A percentile compares a stretch with the other conserved stretches of the same genome.
Evolutionary conservation across 2,888 invertebrate genomes (phyloP).

Genomic region (Salticus scenicus): DNA sequence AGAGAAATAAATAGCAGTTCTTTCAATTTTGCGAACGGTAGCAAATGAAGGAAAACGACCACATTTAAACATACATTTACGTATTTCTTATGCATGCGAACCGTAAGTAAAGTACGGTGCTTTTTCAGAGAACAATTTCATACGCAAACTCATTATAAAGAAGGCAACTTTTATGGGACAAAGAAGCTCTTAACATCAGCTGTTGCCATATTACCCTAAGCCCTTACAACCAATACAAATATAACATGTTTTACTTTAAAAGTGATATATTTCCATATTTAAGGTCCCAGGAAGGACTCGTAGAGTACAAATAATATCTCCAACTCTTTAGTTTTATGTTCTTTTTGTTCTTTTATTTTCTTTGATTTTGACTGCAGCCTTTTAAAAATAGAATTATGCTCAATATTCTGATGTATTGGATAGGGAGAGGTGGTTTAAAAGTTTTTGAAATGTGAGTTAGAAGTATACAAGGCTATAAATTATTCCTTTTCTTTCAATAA

Average conservation of each 20-base stretch:
- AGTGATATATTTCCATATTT: conserved; percentile 59
- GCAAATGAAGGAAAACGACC: not conserved
- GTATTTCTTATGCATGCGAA: conserved; percentile 8
- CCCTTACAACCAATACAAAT: conserved; percentile 10
- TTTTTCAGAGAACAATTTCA: not conserved
- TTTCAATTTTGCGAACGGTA: not conserved
- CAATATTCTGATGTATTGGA: conserved; percentile 30
- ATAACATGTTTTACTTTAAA: conserved; percentile 35
- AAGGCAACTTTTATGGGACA: conserved; percentile 27
- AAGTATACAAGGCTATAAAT: not conserved
- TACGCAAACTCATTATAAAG: conserved; percentile 11
- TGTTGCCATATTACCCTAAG: conserved; percentile 23
- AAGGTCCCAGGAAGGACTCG: conserved; percentile 27
- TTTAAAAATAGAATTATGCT: conserved; percentile 1
- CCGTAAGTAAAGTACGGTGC: not conserved
- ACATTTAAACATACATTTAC: not conserved
- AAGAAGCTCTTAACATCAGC: conserved; percentile 44
- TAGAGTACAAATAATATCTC: conserved; percentile 42
- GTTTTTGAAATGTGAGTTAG: conserved; percentile 12
- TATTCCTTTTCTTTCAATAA: not conserved
- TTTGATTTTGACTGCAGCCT: not conserved
- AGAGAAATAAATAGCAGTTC: not conserved
- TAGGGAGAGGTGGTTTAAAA: conserved; percentile 12
- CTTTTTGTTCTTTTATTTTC: not conserved
- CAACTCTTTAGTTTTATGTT: conserved; percentile 22